A percentile compares a stretch with the other conserved stretches of the same genome.
These are phyloP conservation scores for Drosophila santomea DNA, from an alignment of 1,140 invertebrate species.

Conservation along the genomic window DNA sequence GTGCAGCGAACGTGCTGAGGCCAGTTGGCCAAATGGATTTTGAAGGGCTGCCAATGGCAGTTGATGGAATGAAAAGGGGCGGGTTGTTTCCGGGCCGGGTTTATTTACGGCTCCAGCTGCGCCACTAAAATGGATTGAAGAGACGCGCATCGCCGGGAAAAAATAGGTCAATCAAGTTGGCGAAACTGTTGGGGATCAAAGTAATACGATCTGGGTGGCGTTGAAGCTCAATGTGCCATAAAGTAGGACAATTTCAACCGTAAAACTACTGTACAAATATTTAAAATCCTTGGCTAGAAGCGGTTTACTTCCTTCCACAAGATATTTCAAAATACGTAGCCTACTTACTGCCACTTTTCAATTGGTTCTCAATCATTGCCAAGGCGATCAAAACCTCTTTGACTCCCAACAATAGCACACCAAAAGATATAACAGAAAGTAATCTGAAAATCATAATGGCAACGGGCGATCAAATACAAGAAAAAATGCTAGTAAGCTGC, in stretches of 20 bases:
- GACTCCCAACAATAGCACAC: neutral
- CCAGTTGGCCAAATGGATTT: conserved; percentile 32
- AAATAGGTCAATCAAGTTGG: conserved; percentile 48
- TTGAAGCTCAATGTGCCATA: conserved; percentile 7
- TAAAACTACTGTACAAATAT: no score
- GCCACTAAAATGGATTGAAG: conserved; percentile 50
- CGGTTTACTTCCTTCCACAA: no score
- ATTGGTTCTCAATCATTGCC: no score
- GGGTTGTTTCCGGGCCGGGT: conserved; percentile 11
- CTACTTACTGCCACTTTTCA: neutral
- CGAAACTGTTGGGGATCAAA: conserved; percentile 45
- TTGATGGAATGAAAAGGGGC: conserved; percentile 1
- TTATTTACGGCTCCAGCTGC: conserved; percentile 38
- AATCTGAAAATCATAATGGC: neutral
- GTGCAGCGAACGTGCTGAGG: conserved; percentile 39
- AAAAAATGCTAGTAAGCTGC: neutral
- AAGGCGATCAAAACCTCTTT: neutral
- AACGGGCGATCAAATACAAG: neutral
- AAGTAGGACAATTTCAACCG: neutral
- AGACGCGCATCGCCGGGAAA: conserved; percentile 10
- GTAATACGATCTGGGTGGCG: conserved; percentile 28
- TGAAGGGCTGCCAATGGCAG: conserved; percentile 29
- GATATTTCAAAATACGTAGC: no score
- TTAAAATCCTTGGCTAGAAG: neutral
- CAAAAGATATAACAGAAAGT: neutral